These are phyloP conservation scores for Cichlasoma orientale DNA, from an alignment of 2,797 vertebrate genomes.

Conservation along the genomic window DNA sequence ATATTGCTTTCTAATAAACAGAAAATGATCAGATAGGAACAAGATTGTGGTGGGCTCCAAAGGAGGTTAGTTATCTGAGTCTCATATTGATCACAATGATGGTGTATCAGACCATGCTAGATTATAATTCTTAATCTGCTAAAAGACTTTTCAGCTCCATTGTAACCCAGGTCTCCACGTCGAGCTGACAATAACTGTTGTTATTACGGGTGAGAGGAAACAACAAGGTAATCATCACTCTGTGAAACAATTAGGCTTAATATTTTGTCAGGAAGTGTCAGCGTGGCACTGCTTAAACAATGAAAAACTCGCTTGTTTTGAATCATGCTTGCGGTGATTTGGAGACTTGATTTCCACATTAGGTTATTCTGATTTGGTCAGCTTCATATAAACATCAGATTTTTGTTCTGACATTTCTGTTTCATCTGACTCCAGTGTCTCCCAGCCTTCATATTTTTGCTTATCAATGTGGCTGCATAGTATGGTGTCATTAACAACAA, in stretches of 20 bases:
- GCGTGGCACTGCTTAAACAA: slow-evolving; percentile 8
- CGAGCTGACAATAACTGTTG: slow-evolving; percentile 1
- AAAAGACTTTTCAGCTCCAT: slow-evolving; percentile 21
- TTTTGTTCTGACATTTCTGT: background rate
- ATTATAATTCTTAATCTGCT: slow-evolving; percentile 50
- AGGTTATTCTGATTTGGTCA: background rate
- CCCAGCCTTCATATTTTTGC: background rate
- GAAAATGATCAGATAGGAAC: slow-evolving; percentile 30
- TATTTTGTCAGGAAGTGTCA: slow-evolving; percentile 30
- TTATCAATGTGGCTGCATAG: background rate
- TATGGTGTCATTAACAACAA: background rate
- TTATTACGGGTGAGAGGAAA: slow-evolving; percentile 1
- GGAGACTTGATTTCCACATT: background rate
- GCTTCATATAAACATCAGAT: background rate
- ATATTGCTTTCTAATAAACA: slow-evolving; percentile 54
- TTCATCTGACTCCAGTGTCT: background rate
- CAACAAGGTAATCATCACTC: slow-evolving; percentile 24
- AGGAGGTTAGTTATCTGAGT: slow-evolving; percentile 37
- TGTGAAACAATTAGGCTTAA: slow-evolving; percentile 32
- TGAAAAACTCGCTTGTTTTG: background rate
- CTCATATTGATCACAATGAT: slow-evolving; percentile 57
- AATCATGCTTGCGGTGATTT: background rate
- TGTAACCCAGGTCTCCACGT: slow-evolving; percentile 4
- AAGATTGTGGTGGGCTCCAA: slow-evolving; percentile 25
- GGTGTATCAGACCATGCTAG: slow-evolving; percentile 41